These are phyloP conservation scores for Nesidiocoris tenuis DNA, from an alignment of 2,888 invertebrate species.

Conservation along the genomic window DNA sequence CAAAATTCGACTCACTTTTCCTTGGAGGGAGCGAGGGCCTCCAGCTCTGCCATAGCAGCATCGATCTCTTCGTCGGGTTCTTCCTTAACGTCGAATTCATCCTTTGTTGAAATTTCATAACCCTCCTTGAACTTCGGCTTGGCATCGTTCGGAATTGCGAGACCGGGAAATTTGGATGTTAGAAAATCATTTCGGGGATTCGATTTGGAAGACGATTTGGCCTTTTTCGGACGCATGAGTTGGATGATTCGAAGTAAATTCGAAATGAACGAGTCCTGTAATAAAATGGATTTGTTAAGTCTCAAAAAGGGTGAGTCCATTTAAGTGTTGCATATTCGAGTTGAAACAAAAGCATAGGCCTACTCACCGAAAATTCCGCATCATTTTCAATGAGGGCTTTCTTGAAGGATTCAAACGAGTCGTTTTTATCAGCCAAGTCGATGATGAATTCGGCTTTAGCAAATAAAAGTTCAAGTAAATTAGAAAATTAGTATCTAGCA, in stretches of 20 bases:
- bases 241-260: constrained; percentile 93
- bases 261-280: constrained; percentile 84
- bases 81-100: constrained; percentile 20
- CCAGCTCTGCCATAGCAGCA: constrained; percentile 82
- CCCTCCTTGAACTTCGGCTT: constrained; percentile 29
- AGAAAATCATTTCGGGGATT: constrained; percentile 58
- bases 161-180: constrained; percentile 72
- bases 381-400: constrained; percentile 85
- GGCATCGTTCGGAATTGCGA: constrained; percentile 75
- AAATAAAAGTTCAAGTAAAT: too few relatives aligned
- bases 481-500: too few relatives aligned
- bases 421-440: constrained; percentile 84
- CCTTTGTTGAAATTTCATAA: constrained; percentile 14
- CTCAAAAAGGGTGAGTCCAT: too few relatives aligned
- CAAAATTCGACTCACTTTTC: constrained; percentile 26
- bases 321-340: too few relatives aligned
- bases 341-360: too few relatives aligned
- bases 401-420: constrained; percentile 83
- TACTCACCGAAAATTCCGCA: constrained; percentile 80
- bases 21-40: constrained; percentile 74
- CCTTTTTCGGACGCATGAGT: constrained; percentile 75
- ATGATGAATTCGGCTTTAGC: constrained; percentile 94
- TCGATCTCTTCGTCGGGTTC: constrained; percentile 55
- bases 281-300: constrained; percentile 17
- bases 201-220: constrained; percentile 50